phyloP scores from a whole-genome alignment of 2,797 vertebrate genomes.

The Erethizon dorsatum region DNA sequence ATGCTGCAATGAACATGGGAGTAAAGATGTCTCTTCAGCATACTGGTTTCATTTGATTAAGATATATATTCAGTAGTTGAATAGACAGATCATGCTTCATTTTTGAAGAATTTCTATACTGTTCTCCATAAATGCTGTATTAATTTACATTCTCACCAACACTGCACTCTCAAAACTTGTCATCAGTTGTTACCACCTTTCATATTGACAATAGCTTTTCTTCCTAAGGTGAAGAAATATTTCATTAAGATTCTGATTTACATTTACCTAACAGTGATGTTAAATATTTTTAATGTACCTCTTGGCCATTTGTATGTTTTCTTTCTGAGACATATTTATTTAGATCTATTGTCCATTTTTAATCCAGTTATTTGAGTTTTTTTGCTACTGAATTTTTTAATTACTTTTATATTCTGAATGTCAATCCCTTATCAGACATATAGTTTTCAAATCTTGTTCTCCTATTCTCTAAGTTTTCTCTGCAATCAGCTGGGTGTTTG shows the following conservation, averaged over 20 bases:
- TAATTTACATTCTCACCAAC: not conserved
- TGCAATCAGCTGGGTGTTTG: too few species aligned
- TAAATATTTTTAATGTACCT: too few species aligned
- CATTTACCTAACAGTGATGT: not conserved
- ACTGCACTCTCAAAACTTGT: not conserved
- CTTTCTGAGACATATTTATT: not conserved
- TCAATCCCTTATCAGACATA: too few species aligned
- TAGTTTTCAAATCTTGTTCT: too few species aligned
- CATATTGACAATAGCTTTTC: too few species aligned
- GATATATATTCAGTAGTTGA: not conserved
- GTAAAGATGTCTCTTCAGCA: not conserved
- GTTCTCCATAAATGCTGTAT: not conserved
- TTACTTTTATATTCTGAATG: too few species aligned
- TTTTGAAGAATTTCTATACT: not conserved
- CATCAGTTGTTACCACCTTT: not conserved
- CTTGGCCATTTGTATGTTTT: not conserved
- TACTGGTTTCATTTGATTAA: not conserved
- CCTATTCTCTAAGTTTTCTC: too few species aligned
- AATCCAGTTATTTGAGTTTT: not conserved
- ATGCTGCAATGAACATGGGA: too few species aligned
- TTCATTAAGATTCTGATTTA: not conserved
- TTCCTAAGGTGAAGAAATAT: not conserved
- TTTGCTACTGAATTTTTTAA: too few species aligned
- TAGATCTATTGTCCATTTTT: not conserved
- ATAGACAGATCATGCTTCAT: not conserved